Evolutionary conservation across 2,113 vertebrate species (phyloP).

Genomic region (Laticauda colubrina): DNA sequence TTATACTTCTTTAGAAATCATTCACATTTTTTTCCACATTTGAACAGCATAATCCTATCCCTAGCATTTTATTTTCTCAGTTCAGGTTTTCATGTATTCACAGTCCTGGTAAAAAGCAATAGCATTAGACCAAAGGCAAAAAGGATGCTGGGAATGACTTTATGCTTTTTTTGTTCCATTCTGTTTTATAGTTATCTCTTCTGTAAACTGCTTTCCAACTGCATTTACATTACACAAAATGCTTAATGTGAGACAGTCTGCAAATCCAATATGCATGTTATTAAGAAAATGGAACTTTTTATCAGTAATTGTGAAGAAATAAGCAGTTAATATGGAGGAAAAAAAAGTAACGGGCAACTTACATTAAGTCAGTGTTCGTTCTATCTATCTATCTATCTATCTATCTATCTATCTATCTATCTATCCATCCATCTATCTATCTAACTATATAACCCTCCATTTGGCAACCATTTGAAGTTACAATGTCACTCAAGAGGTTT

Average conservation of each 20-base stretch:
- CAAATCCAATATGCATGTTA: slow-evolving; percentile 33
- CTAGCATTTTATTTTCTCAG: background rate
- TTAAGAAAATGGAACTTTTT: slow-evolving; percentile 32
- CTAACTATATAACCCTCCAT: no score
- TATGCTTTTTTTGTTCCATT: background rate
- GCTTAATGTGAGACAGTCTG: slow-evolving; percentile 24
- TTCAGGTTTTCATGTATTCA: background rate
- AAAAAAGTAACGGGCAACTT: background rate
- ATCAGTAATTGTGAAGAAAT: slow-evolving; percentile 31
- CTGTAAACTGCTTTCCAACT: slow-evolving; percentile 32
- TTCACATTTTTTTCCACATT: background rate
- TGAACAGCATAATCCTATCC: background rate
- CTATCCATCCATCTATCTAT: no score
- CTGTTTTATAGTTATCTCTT: slow-evolving; percentile 27
- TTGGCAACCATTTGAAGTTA: no score
- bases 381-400: no score
- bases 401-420: no score
- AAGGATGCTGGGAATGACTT: background rate
- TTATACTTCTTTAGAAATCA: background rate
- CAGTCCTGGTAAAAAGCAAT: background rate
- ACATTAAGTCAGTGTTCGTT: background rate
- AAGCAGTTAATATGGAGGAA: background rate
- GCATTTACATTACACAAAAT: slow-evolving; percentile 27
- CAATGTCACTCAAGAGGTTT: no score
- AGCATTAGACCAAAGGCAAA: background rate